Conservation (phyloP, 1,140 invertebrate species). For the Ceratina australensis region DNA sequence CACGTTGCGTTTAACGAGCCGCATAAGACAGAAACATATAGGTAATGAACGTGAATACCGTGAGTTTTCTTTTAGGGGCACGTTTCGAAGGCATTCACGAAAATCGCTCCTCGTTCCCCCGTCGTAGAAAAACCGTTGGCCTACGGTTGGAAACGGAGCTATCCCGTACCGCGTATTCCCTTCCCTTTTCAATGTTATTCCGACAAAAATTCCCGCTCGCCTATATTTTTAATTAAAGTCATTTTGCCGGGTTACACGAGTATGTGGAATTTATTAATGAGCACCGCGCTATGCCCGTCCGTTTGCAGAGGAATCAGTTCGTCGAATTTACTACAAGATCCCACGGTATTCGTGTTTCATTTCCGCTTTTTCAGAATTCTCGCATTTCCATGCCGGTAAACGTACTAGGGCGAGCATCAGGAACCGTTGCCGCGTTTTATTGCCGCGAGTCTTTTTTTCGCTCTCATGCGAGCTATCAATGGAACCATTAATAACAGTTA, state of each 20-base stretch:
- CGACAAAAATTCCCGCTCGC: slow-evolving; percentile 40
- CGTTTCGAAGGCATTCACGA: slow-evolving; percentile 31
- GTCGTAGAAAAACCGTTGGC: not conserved
- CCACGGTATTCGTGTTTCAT: not conserved
- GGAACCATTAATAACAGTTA: no score
- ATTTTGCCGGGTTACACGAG: slow-evolving; percentile 28
- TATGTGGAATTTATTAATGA: slow-evolving; percentile 42
- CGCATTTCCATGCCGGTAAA: not conserved
- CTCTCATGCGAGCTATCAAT: no score
- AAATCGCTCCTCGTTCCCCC: slow-evolving; percentile 44
- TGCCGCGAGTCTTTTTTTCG: not conserved
- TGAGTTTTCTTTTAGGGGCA: slow-evolving; percentile 1
- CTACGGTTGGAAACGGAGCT: slow-evolving; percentile 2
- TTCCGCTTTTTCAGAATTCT: slow-evolving; percentile 22
- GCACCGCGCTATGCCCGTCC: slow-evolving; percentile 16
- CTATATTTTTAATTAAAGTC: slow-evolving; percentile 59
- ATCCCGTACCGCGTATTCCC: not conserved
- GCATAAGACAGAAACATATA: slow-evolving; percentile 63
- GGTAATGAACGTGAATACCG: slow-evolving; percentile 59
- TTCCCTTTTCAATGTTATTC: slow-evolving; percentile 54
- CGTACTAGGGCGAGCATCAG: not conserved
- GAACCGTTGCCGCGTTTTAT: not conserved
- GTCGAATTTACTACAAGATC: slow-evolving; percentile 36
- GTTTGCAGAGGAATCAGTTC: slow-evolving; percentile 6
- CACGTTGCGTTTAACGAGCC: slow-evolving; percentile 59